These are phyloP conservation scores for Cnemophilus loriae DNA, from an alignment of 2,113 vertebrate species.

Conservation along the genomic window DNA sequence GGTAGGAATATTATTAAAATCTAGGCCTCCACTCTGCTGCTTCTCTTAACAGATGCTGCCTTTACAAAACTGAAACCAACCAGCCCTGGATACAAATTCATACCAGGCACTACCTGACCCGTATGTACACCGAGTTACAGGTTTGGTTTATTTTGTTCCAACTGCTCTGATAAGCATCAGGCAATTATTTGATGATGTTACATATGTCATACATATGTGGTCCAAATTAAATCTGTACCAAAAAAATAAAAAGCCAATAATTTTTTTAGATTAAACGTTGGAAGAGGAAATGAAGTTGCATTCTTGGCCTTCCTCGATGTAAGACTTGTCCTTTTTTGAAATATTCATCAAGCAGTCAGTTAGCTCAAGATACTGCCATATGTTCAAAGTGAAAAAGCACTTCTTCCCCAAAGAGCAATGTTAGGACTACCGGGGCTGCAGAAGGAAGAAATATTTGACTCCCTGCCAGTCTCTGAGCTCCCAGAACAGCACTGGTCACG, in stretches of 20 bases:
- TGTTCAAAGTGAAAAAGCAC: not conserved
- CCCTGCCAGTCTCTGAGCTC: not conserved
- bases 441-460: constrained; percentile 5
- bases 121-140: not conserved
- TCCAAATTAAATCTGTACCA: not conserved
- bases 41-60: not conserved
- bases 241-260: not conserved
- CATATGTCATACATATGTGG: not conserved
- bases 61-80: not conserved
- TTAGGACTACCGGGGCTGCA: not conserved
- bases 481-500: not conserved
- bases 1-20: not conserved
- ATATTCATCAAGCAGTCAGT: not conserved
- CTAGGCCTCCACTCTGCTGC: not conserved
- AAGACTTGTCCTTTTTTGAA: not conserved
- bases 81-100: not conserved
- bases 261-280: not conserved
- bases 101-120: not conserved
- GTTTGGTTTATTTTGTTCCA: not conserved
- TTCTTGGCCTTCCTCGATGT: not conserved
- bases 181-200: not conserved
- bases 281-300: constrained; percentile 35
- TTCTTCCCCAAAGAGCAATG: not conserved
- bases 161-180: not conserved
- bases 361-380: not conserved